These are phyloP conservation scores for Elgaria multicarinata DNA, from an alignment of 2,113 vertebrate genomes.

Conservation along the genomic window DNA sequence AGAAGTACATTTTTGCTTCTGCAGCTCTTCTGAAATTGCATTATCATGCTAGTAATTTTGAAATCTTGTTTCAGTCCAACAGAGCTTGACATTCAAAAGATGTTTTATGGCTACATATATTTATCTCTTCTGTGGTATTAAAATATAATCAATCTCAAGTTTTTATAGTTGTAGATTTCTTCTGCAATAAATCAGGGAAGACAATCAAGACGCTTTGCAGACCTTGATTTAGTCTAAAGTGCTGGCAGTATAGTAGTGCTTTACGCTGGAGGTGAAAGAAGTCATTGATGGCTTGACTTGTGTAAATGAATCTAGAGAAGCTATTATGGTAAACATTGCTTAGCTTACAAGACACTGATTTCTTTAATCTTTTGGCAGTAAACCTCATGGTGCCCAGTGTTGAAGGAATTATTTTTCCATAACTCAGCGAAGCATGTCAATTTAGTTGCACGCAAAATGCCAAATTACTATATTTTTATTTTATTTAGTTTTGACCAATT, in stretches of 20 bases:
- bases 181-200: constrained; percentile 35
- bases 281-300: constrained; percentile 46
- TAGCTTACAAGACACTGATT: constrained; percentile 59
- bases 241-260: constrained; percentile 1
- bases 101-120: constrained; percentile 34
- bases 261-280: constrained; percentile 47
- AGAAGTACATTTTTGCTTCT: constrained; percentile 1
- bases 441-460: not conserved
- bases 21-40: not conserved
- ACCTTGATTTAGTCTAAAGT: constrained; percentile 42
- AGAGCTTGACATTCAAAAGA: constrained; percentile 51
- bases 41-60: constrained; percentile 35
- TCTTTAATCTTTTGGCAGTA: constrained; percentile 55
- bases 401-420: constrained; percentile 44
- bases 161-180: constrained; percentile 32
- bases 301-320: constrained; percentile 50
- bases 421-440: not conserved
- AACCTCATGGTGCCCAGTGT: constrained; percentile 10
- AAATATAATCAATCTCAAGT: constrained; percentile 59
- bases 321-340: constrained; percentile 66
- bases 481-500: not conserved
- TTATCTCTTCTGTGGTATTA: constrained; percentile 45
- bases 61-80: constrained; percentile 50
- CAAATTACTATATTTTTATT: not conserved
- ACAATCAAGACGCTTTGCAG: constrained; percentile 49